Evolutionary conservation across 2,888 invertebrate species (phyloP), one percentile per base, ranked within the genome.

Genomic region (Lochmaea capreae): DNA sequence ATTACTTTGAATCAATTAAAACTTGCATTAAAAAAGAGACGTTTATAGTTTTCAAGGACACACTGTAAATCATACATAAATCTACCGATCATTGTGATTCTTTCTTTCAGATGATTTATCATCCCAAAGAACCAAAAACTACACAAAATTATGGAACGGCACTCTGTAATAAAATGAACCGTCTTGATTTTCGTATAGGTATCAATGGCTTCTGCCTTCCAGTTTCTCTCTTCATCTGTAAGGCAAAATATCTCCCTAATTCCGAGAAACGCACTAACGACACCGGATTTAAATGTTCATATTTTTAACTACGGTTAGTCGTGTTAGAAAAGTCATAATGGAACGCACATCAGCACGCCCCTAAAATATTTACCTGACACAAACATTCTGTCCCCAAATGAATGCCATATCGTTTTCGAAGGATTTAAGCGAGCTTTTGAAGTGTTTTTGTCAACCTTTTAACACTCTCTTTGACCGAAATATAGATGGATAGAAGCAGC

Each of bases 211-310:
- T 46, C n/a, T 52, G n/a, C n/a, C n/a, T 52, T 14, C 52, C n/a
- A 52, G 8, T n/a, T 52, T 52, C n/a, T n/a, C 12, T n/a, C 14
- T 52, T 52, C n/a, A 16, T 52, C 14, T 16, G 14, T 14, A n/a
- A 16, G 16, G 62, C 39, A 62, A 14, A 62, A 42, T n/a, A n/a
- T 39, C 42, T 73, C 72, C 75, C 71, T 71, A 54, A 70, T 49
- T 75, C 54, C 67, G 54, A 59, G 65, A 65, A 72, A 62, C 61
- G 54, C 33, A 49, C 57, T 57, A 49, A 68, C 65, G 69, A 66
- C 69, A 16, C 73, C 61, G 72, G 75, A 75, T 75, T 77, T 75
- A 71, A 71, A 75, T 77, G 75, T 75, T 77, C 73, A 75, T 77
- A 77, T 77, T 75, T 62, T 76, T 75, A 73, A 73, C 70, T 73